phyloP scores from a whole-genome alignment of 2,888 invertebrate genomes.

The Oligia fasciuncula region DNA sequence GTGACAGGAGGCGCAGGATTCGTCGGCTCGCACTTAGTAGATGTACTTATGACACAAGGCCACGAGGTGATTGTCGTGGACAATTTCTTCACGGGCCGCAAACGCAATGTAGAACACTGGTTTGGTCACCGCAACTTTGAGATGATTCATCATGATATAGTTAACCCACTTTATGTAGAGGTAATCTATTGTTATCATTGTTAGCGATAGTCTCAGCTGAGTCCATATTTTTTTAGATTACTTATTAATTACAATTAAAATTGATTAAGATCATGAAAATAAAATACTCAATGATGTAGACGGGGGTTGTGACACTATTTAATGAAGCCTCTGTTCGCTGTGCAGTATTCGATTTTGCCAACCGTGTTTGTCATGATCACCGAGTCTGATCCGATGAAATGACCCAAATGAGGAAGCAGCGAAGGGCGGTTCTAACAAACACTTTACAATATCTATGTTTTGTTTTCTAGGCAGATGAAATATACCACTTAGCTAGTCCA shows the following conservation, averaged over 20 bases:
- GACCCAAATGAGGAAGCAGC: background rate
- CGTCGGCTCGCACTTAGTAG: slow-evolving; percentile 99
- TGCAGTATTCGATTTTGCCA: background rate
- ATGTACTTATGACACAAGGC: slow-evolving; percentile 97
- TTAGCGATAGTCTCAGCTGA: background rate
- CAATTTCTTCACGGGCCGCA: slow-evolving; percentile 99
- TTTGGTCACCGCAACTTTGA: slow-evolving; percentile 99
- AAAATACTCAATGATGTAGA: background rate
- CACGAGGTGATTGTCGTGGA: slow-evolving; percentile 99
- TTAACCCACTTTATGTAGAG: slow-evolving; percentile 99
- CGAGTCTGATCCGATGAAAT: background rate
- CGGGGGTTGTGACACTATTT: background rate
- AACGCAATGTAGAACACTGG: slow-evolving; percentile 99
- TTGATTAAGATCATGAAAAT: background rate
- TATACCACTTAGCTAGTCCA: slow-evolving; percentile 99
- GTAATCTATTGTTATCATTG: slow-evolving; percentile 68
- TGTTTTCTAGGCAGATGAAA: slow-evolving; percentile 94
- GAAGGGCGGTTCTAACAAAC: background rate
- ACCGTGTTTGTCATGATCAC: background rate
- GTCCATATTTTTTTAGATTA: background rate
- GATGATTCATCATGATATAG: slow-evolving; percentile 99
- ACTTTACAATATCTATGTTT: slow-evolving; percentile 11
- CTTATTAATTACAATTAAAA: background rate
- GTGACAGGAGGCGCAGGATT: slow-evolving; percentile 99
- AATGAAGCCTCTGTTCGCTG: background rate